Percentiles rank a stretch among this genome's conserved stretches.
phyloP scores from a whole-genome alignment of 2,888 invertebrate genomes.

The Ormia ochracea region DNA sequence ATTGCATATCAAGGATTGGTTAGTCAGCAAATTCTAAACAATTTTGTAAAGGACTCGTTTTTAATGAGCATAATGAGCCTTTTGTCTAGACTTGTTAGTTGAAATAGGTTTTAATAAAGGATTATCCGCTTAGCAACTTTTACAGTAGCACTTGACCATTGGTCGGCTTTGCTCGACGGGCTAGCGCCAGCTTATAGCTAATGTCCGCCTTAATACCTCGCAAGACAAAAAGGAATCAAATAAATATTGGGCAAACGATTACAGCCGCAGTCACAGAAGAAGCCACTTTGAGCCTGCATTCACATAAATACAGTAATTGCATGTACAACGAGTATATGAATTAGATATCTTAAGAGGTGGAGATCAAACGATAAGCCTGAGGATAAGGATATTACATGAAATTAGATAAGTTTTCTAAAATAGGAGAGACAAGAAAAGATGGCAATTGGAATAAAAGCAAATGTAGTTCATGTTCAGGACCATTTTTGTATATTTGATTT shows the following conservation, averaged over 20 bases:
- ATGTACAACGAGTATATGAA: background rate
- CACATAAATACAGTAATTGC: background rate
- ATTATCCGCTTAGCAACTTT: constrained; percentile 54
- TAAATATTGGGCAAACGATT: constrained; percentile 33
- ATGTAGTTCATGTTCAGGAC: no score
- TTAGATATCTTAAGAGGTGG: no score
- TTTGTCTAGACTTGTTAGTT: constrained; percentile 63
- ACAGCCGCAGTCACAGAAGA: background rate
- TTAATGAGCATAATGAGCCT: background rate
- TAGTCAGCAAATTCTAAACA: background rate
- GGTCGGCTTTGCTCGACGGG: background rate
- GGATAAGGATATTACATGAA: no score
- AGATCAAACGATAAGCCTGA: no score
- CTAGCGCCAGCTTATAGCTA: constrained; percentile 44
- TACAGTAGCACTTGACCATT: background rate
- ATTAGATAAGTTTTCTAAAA: no score
- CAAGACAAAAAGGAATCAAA: constrained; percentile 51
- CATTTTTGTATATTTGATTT: no score
- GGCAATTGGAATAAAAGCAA: no score
- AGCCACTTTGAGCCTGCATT: background rate
- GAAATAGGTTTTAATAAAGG: constrained; percentile 57
- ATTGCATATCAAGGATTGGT: background rate
- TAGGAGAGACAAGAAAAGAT: no score
- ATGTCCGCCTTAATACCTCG: constrained; percentile 6
- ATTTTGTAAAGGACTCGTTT: background rate